A percentile compares a stretch with the other conserved stretches of the same genome.
Evolutionary conservation across 2,113 vertebrate genomes (phyloP).

Genomic region (Cavia porcellus): DNA sequence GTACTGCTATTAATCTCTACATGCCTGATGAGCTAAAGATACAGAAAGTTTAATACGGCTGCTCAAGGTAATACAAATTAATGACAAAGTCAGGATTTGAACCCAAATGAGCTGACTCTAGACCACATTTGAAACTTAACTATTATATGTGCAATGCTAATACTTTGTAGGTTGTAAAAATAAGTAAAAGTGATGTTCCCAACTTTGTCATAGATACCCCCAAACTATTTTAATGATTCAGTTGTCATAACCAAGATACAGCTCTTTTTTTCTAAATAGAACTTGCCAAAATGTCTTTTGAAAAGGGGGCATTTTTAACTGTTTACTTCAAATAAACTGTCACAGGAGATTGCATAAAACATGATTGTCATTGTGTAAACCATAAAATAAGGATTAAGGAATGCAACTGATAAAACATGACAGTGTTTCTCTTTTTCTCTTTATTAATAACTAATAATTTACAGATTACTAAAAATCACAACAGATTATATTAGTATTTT

Average conservation of each 20-base stretch:
- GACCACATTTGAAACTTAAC: slow-evolving; percentile 51
- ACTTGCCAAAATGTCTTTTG: slow-evolving; percentile 31
- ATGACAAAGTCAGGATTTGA: slow-evolving; percentile 1
- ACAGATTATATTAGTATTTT: slow-evolving; percentile 43
- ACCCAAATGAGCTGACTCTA: neutral
- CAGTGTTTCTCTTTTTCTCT: slow-evolving; percentile 44
- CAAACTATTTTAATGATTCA: slow-evolving; percentile 24
- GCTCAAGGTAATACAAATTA: slow-evolving; percentile 35
- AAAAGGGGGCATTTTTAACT: neutral
- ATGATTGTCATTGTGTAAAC: slow-evolving; percentile 55
- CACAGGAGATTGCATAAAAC: slow-evolving; percentile 64
- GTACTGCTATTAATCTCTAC: neutral
- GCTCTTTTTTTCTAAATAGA: slow-evolving; percentile 51
- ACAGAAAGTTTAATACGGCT: slow-evolving; percentile 16
- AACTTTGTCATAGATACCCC: neutral
- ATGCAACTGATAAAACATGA: slow-evolving; percentile 42
- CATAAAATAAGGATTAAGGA: slow-evolving; percentile 59
- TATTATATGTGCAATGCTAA: neutral
- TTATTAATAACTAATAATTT: slow-evolving; percentile 55
- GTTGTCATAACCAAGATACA: slow-evolving; percentile 38
- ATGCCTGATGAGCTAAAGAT: slow-evolving; percentile 16
- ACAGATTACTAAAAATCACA: slow-evolving; percentile 31
- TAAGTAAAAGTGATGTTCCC: slow-evolving; percentile 25
- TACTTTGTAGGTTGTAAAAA: slow-evolving; percentile 42
- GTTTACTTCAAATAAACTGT: slow-evolving; percentile 63